Evolutionary conservation across 1,140 invertebrate species (phyloP), one percentile per base, ranked within the genome.

Genomic region (Drosophila lowei): DNA sequence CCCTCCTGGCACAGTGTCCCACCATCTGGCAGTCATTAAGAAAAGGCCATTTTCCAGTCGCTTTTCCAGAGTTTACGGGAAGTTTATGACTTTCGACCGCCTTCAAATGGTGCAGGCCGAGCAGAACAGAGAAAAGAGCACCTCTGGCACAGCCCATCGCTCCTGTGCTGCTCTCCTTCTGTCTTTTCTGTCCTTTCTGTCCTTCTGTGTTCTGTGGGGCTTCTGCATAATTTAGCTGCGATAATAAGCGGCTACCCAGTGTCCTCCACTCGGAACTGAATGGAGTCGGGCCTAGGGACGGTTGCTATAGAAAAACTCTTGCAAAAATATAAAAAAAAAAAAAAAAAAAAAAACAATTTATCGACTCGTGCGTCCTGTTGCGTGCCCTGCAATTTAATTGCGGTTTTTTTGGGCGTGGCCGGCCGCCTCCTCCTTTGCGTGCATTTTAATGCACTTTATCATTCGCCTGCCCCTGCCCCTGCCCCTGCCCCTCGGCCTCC

Each of bases 361-460:
- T 88, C 78, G 83, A 81, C 70, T 86, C 66, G 70, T 86, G 81
- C 81, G 81, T 85, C 78, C 83, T 81, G 81, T 88, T 85, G 81
- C 81, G 81, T 86, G 81, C 83, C 57, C 54, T 71, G 74, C 77
- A 86, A 81, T 88, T 86, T 88, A 81, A 86, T 73, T 88, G 81
- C 52, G 53, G 56, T 59, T 60, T 38, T 28, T 28, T 50, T 30
- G 58, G 81, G 81, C 81, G 81, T 81, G 77, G 77, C 81, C 52
- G 18, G 21, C 73, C 30, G 16, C 34, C 21, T 58, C 34, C 52
- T 41, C 44, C 72, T 66, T 85, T 66, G 77, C 80, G 81, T 85
- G 80, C 80, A 77, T 80, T 86, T 85, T 85, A 85, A 84, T 86
- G 78, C 80, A 81, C 71, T 83, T 83, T 75, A 85, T 84, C 79